These are phyloP conservation scores for Cyrtonyx montezumae DNA, from an alignment of 2,113 vertebrate genomes.

Conservation along the genomic window DNA sequence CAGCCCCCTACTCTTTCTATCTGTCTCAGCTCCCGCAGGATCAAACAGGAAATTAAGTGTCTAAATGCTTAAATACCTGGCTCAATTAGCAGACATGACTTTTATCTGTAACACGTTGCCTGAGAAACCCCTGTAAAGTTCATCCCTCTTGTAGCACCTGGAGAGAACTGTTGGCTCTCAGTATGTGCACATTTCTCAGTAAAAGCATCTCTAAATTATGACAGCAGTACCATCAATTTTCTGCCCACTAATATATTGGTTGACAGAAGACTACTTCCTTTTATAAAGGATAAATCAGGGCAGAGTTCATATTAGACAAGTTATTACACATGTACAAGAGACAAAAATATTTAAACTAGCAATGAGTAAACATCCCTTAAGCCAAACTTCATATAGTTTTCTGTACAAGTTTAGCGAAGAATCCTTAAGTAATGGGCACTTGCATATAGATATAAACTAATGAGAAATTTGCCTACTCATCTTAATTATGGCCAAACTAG, in stretches of 20 bases:
- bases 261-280: background rate
- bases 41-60: background rate
- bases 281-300: slow-evolving; percentile 6
- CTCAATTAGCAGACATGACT: background rate
- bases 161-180: slow-evolving; percentile 11
- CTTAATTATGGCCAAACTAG: background rate
- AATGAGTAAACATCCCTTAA: background rate
- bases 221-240: background rate
- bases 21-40: background rate
- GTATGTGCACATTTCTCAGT: background rate
- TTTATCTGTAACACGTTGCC: background rate
- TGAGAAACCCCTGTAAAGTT: background rate
- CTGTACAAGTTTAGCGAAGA: background rate
- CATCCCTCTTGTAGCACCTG: background rate
- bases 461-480: background rate
- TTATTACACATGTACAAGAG: slow-evolving; percentile 13
- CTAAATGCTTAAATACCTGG: background rate
- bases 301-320: slow-evolving; percentile 39
- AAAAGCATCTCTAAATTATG: background rate
- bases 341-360: background rate
- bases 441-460: background rate
- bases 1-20: background rate
- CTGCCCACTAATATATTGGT: background rate
- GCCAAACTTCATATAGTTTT: background rate
- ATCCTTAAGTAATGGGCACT: background rate